These are phyloP conservation scores for Paramisgurnus dabryanus DNA, from an alignment of 2,113 vertebrate genomes.

Conservation along the genomic window DNA sequence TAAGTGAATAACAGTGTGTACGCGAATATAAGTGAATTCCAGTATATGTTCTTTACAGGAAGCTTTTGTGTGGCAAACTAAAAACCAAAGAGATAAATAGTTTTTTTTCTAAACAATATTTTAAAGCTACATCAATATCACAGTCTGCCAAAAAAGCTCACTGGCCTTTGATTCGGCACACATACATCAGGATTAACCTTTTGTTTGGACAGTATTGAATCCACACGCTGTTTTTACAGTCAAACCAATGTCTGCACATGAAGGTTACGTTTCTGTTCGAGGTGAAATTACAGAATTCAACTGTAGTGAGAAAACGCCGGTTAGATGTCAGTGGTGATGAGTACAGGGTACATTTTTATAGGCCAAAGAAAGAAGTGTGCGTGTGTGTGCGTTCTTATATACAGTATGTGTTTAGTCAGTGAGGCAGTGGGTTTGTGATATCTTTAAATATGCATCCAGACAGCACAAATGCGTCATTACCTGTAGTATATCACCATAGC, in stretches of 20 bases:
- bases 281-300: neutral
- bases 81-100: neutral
- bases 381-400: neutral
- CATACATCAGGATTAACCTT: constrained; percentile 39
- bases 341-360: constrained; percentile 12
- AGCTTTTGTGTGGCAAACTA: no score
- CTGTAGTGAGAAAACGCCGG: neutral
- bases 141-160: constrained; percentile 22
- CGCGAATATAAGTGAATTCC: no score
- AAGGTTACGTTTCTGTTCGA: constrained; percentile 3
- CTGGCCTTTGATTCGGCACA: constrained; percentile 29
- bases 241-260: constrained; percentile 13
- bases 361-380: neutral
- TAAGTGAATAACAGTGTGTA: neutral
- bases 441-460: constrained; percentile 52
- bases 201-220: constrained; percentile 23
- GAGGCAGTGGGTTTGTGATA: constrained; percentile 21
- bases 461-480: constrained; percentile 24
- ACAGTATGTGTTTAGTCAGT: neutral
- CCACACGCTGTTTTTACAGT: neutral
- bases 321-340: constrained; percentile 11
- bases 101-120: neutral
- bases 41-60: no score
- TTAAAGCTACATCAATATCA: constrained; percentile 10
- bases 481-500: constrained; percentile 10